Evolutionary conservation across 2,113 vertebrate genomes (phyloP), one percentile per base, ranked within the genome.

Genomic region (Pagrus major): DNA sequence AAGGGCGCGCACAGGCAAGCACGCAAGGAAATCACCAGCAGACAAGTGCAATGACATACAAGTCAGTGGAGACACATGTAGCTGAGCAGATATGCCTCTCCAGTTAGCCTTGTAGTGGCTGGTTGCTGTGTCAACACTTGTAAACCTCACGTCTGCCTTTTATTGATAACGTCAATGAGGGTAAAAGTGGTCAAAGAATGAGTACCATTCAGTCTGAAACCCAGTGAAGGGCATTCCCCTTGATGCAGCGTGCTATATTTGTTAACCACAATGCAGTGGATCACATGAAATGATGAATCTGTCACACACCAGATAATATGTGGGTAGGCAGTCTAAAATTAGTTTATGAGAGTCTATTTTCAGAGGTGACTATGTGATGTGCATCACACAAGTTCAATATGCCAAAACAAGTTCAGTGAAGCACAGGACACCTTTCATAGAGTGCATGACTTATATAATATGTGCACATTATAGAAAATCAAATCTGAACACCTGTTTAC

Each of bases 271-370:
- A 90, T 39, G 61, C 70, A 66, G 71, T 47, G 64, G 72, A 90
- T 92, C 91, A 90, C 86, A 89, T 90, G 88, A 91, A 91, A 89
- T 86, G 88, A 94, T 88, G 66, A 91, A 89, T 70, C 72, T 76
- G 84, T 90, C 91, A 91, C 80, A 89, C 84, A 88, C 73, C 67
- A 49, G 83, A 88, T 71, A 92, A 89, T 84, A 71, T 76, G 91
- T 90, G 87, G 90, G 70, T 64, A 76, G 72, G 78, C 23, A 9
- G 59, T 49, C 89, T 92, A 90, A 92, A 94, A 90, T 87, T 93
- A 92, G 90, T 72, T 84, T 61, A 65, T 76, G 54, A 76, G 56
- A 63, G 20, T 84, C 88, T 91, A 89, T 89, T 91, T 92, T 91
- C 67, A 90, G 86, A 87, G 55, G 71, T 78, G 71, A 69, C 56